These are phyloP conservation scores for Salvelinus fontinalis DNA, from an alignment of 2,113 vertebrate species.

Conservation along the genomic window DNA sequence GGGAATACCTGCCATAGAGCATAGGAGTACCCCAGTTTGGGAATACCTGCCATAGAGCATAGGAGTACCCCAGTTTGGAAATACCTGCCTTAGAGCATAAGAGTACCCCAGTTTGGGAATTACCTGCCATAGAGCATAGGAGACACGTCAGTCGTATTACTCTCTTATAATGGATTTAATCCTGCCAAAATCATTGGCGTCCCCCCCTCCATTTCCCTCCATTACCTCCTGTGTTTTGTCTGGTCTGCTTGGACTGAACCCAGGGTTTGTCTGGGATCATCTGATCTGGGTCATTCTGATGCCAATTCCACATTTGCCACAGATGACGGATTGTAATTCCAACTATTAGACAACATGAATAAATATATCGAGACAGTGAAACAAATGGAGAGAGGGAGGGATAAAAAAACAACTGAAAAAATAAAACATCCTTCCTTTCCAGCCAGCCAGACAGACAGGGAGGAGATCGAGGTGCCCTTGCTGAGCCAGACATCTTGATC, in stretches of 20 bases:
- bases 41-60: too few relatives aligned
- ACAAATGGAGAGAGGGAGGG: background rate
- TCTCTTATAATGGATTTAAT: slow-evolving; percentile 24
- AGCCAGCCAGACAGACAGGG: slow-evolving; percentile 6
- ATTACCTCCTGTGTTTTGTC: slow-evolving; percentile 8
- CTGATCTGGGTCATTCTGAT: slow-evolving; percentile 28
- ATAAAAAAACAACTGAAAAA: background rate
- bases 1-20: too few relatives aligned
- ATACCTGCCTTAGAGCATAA: too few relatives aligned
- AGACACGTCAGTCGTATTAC: slow-evolving; percentile 25
- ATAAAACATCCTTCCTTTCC: background rate
- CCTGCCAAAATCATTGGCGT: slow-evolving; percentile 36
- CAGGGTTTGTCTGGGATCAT: slow-evolving; percentile 32
- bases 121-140: background rate
- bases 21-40: too few relatives aligned
- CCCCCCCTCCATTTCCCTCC: background rate
- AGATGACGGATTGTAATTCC: slow-evolving; percentile 25
- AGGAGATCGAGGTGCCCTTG: slow-evolving; percentile 2
- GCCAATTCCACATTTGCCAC: slow-evolving; percentile 32
- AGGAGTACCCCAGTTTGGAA: too few relatives aligned
- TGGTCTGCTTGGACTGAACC: slow-evolving; percentile 27
- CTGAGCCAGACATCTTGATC: slow-evolving; percentile 25
- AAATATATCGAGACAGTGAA: slow-evolving; percentile 3
- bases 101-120: too few relatives aligned
- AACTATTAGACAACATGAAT: slow-evolving; percentile 31